Base-by-base conservation (phyloP, 2,797 vertebrate species). In the Alectoris magna region DNA sequence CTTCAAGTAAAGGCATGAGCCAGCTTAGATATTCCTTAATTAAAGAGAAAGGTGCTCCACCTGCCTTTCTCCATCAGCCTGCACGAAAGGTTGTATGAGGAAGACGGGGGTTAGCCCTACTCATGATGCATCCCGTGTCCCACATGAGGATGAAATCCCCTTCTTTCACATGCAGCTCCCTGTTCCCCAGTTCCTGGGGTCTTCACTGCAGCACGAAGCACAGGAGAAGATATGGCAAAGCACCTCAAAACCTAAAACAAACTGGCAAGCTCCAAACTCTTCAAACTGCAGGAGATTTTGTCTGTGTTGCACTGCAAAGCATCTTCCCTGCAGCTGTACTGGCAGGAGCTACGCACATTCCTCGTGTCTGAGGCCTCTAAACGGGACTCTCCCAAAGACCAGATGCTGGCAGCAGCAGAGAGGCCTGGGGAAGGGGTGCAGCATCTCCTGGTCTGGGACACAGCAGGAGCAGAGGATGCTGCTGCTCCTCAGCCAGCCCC, bases 1-100 rank as follows among this genome's bases (percentile, higher is more conserved):
- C 43, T 84, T 95, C 94, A 93, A 89, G 95, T 93, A 83, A 92
- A 88, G 92, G 80, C 94, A 92, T 84, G 94, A 93, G 68, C 43
- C 0, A 5, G 51, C 75, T 84, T 27, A 22, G 29, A 27, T 81
- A 16, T 62, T 88, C 70, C 59, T 67, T 81, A 66, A 66, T 67
- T 81, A 66, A 62, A 6, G 24, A 93, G 71, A 79, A 87, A 44
- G 27, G 83, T 0, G 8, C 83, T 95, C 79, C 43, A 49, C 74
- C 64, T 88, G 70, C 1, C 0, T 62, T 84, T 39, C 10, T 38
- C 77, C 55, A 70, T 63, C 11, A 56, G 51, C 29, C 56, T 43
- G 75, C 88, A 64, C 0, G 0, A 77, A 58, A 81, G 18, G n/a
- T 46, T 77, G 56, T 31, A 59, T 29, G 34, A 22, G 29, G 18